Conservation (phyloP, 1,140 invertebrate species). For the Teleogryllus occipitalis region DNA sequence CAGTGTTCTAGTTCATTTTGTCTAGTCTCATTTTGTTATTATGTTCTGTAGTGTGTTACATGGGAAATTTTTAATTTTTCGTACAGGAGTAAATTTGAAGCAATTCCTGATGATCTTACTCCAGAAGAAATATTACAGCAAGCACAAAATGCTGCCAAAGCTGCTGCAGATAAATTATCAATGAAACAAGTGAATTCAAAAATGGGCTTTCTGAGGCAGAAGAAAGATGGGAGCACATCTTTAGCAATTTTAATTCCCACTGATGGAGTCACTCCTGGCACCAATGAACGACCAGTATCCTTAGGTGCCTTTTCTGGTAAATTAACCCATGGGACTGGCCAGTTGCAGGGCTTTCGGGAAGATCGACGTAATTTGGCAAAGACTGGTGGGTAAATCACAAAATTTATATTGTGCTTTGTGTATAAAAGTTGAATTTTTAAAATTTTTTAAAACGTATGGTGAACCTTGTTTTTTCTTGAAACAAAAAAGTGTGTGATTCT, state of each 20-base stretch:
- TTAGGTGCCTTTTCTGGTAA: slow-evolving; percentile 67
- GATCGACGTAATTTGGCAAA: slow-evolving; percentile 82
- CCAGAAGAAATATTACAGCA: slow-evolving; percentile 72
- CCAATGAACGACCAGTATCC: slow-evolving; percentile 69
- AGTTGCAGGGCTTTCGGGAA: slow-evolving; percentile 66
- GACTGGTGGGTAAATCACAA: slow-evolving; percentile 34
- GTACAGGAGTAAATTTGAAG: slow-evolving; percentile 55
- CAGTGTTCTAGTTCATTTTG: too few relatives aligned
- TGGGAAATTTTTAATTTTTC: too few relatives aligned
- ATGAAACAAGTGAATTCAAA: slow-evolving; percentile 31
- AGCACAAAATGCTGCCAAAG: slow-evolving; percentile 54
- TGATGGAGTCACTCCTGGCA: slow-evolving; percentile 56
- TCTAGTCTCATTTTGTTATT: too few relatives aligned
- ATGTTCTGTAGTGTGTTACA: too few relatives aligned
- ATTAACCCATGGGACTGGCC: slow-evolving; percentile 65
- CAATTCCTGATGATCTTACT: slow-evolving; percentile 67
- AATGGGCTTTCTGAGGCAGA: slow-evolving; percentile 73
- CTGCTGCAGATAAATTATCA: slow-evolving; percentile 55
- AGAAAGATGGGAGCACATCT: slow-evolving; percentile 76
- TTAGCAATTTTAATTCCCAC: slow-evolving; percentile 79
- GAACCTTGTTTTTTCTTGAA: too few relatives aligned
- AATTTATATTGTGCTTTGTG: slow-evolving; percentile 9
- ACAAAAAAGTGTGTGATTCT: too few relatives aligned
- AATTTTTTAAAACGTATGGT: too few relatives aligned
- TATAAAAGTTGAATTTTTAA: slow-evolving; percentile 1